Conservation (phyloP, 2,888 invertebrate species). For the Caenorhabditis sp. region DNA sequence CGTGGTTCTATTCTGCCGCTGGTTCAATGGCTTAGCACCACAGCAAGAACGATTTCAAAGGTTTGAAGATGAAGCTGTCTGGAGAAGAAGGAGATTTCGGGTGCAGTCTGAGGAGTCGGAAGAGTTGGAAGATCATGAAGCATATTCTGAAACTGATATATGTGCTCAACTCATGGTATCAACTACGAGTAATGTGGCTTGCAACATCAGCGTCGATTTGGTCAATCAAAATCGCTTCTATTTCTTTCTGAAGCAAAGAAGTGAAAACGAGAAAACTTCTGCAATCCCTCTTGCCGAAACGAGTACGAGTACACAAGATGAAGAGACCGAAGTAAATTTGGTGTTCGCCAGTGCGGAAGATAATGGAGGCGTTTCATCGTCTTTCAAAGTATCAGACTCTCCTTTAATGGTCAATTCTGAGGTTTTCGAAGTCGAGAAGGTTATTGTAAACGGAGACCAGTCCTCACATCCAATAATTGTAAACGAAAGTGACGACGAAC, state of each 20-base stretch:
- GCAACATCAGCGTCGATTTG: slow-evolving; percentile 50
- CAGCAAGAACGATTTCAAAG: slow-evolving; percentile 24
- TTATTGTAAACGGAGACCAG: not conserved
- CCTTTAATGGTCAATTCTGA: slow-evolving; percentile 30
- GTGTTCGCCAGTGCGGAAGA: slow-evolving; percentile 67
- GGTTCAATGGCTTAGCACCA: slow-evolving; percentile 48
- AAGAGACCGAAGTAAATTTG: slow-evolving; percentile 58
- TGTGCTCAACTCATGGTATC: slow-evolving; percentile 45
- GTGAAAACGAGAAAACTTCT: slow-evolving; percentile 16
- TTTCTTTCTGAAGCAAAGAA: slow-evolving; percentile 62
- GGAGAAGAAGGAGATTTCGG: slow-evolving; percentile 41
- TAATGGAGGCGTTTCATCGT: slow-evolving; percentile 33
- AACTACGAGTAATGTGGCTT: slow-evolving; percentile 33
- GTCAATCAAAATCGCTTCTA: slow-evolving; percentile 56
- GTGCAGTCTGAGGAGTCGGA: slow-evolving; percentile 54
- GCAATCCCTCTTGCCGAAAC: slow-evolving; percentile 29
- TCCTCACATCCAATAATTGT: not conserved
- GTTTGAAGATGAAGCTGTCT: slow-evolving; percentile 23
- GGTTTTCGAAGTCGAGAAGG: slow-evolving; percentile 19
- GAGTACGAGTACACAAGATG: slow-evolving; percentile 28
- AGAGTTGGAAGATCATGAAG: slow-evolving; percentile 55
- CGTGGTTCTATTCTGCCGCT: slow-evolving; percentile 61
- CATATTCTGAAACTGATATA: slow-evolving; percentile 54
- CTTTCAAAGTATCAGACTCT: slow-evolving; percentile 41
- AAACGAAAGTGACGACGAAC: slow-evolving; percentile 45